Conservation (phyloP, 2,797 vertebrate genomes). For the Tapera naevia region DNA sequence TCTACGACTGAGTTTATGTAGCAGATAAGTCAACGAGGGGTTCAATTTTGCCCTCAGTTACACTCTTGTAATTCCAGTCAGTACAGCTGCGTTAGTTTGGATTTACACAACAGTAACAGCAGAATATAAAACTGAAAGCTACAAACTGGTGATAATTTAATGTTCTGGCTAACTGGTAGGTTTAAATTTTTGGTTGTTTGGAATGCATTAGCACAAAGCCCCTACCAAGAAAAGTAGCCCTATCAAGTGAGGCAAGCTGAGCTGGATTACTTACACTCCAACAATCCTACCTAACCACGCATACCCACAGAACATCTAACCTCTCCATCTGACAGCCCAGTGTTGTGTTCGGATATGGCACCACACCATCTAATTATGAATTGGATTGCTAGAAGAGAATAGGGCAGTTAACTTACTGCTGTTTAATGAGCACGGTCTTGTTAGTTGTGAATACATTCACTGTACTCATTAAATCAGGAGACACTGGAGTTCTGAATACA, state of each 20-base stretch:
- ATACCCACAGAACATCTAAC: background rate
- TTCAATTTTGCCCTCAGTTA: background rate
- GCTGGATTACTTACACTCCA: slow-evolving; percentile 61
- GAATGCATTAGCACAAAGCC: background rate
- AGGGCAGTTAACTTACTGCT: slow-evolving; percentile 62
- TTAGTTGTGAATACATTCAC: slow-evolving; percentile 64
- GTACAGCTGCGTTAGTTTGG: background rate
- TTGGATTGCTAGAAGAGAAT: slow-evolving; percentile 53
- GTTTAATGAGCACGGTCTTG: slow-evolving; percentile 50
- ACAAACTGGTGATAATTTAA: background rate
- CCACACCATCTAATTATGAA: slow-evolving; percentile 69
- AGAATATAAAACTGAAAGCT: background rate
- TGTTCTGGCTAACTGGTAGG: background rate
- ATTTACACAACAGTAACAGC: background rate
- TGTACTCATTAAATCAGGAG: slow-evolving; percentile 59
- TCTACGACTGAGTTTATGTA: background rate
- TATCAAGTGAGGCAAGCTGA: slow-evolving; percentile 17
- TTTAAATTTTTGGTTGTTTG: background rate
- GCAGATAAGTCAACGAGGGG: background rate
- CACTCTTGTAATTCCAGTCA: background rate
- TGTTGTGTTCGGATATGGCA: slow-evolving; percentile 15
- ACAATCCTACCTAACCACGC: background rate
- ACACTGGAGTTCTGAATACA: slow-evolving; percentile 52
- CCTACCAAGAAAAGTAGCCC: background rate
- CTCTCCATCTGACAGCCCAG: slow-evolving; percentile 3